Evolutionary conservation across 1,140 invertebrate genomes (phyloP).

Genomic region (Teleopsis dalmanni): DNA sequence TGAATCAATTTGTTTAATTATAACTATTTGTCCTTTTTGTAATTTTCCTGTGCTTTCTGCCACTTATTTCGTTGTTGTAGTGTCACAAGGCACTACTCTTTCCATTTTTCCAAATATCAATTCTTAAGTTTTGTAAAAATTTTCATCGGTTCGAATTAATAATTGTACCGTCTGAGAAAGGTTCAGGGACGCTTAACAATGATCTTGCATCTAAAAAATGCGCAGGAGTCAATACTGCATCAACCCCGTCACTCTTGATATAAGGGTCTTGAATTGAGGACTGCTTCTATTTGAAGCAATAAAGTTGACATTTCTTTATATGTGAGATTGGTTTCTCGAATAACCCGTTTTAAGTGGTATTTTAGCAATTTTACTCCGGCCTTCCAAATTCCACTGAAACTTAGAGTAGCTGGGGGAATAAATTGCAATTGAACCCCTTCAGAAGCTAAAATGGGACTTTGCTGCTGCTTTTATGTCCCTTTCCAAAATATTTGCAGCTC

Average conservation of each 20-base stretch:
- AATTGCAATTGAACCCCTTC: slow-evolving; percentile 21
- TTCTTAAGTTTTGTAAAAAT: neutral
- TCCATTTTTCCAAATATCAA: slow-evolving; percentile 5
- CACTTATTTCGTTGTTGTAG: neutral
- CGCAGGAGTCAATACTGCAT: neutral
- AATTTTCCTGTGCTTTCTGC: neutral
- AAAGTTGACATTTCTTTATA: slow-evolving; percentile 5
- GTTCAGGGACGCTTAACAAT: neutral
- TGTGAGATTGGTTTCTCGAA: neutral
- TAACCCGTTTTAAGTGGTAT: neutral
- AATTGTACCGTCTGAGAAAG: neutral
- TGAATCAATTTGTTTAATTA: slow-evolving; percentile 19
- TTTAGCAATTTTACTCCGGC: slow-evolving; percentile 14
- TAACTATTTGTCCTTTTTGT: neutral
- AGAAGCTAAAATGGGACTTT: neutral
- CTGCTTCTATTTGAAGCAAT: slow-evolving; percentile 23
- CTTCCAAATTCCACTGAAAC: slow-evolving; percentile 38
- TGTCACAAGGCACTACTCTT: neutral
- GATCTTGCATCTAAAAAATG: slow-evolving; percentile 6
- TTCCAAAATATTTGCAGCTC: neutral
- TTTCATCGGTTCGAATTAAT: neutral
- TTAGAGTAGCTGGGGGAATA: slow-evolving; percentile 23
- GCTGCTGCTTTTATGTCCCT: neutral
- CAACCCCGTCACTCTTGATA: neutral
- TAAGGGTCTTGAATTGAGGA: slow-evolving; percentile 7